phyloP scores from a whole-genome alignment of 1,140 invertebrate species.

The Reticulitermes speratus region DNA sequence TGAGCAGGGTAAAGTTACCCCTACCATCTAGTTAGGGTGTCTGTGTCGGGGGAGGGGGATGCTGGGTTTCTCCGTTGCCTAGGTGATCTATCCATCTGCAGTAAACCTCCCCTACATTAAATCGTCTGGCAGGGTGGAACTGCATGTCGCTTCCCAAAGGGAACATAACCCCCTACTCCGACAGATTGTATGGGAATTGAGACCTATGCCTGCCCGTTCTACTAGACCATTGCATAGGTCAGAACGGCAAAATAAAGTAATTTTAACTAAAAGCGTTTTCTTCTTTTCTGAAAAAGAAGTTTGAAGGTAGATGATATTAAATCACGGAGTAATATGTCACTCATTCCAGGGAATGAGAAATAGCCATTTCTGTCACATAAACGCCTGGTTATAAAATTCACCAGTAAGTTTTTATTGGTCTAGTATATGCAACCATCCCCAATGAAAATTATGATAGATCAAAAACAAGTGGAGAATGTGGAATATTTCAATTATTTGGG shows the following conservation, averaged over 20 bases:
- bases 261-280: not conserved
- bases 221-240: not conserved
- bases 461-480: too few species aligned
- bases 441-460: too few species aligned
- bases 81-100: constrained; percentile 10
- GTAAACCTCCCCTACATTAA: not conserved
- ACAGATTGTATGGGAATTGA: not conserved
- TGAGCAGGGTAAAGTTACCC: constrained; percentile 14
- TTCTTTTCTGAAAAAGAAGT: not conserved
- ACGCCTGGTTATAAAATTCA: not conserved
- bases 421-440: too few species aligned
- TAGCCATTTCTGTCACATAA: not conserved
- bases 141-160: not conserved
- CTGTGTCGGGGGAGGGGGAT: not conserved
- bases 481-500: too few species aligned
- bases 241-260: not conserved
- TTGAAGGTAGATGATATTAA: not conserved
- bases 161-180: not conserved
- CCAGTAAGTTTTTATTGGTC: not conserved
- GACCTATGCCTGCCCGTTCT: not conserved
- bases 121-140: constrained; percentile 12
- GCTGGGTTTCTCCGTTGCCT: constrained; percentile 12
- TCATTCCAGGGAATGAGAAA: not conserved
- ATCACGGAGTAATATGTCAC: constrained; percentile 1
- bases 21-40: constrained; percentile 9